Conservation (phyloP, 2,888 invertebrate genomes). For the Salpingus planirostris region DNA sequence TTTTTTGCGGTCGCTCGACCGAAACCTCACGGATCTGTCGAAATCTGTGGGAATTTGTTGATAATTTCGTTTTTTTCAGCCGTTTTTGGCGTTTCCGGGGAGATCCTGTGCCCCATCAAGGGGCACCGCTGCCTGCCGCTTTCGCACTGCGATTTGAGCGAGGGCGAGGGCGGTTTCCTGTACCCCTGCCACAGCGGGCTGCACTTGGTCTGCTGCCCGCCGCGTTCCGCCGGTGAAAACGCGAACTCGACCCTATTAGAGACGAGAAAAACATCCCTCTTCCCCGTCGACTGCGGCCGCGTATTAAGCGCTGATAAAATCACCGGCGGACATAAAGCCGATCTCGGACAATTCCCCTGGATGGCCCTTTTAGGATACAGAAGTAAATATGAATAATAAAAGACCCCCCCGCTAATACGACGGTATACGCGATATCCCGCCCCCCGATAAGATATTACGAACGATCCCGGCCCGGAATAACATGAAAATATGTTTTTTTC, state of each 20-base stretch:
- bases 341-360: constrained; percentile 56
- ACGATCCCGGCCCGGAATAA: no score
- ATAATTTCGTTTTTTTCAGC: no score
- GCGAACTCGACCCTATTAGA: constrained; percentile 3
- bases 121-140: constrained; percentile 6
- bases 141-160: constrained; percentile 2
- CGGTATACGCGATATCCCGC: no score
- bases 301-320: constrained; percentile 49
- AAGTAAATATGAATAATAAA: constrained; percentile 1
- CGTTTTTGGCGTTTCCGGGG: no score
- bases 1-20: no score
- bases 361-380: constrained; percentile 49
- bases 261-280: constrained; percentile 8
- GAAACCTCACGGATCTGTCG: no score
- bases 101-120: no score
- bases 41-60: no score
- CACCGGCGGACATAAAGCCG: constrained; percentile 51
- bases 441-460: no score
- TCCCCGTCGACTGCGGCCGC: constrained; percentile 45
- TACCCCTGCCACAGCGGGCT: constrained; percentile 20
- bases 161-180: constrained; percentile 2
- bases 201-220: constrained; percentile 20
- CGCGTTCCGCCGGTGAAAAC: constrained; percentile 1
- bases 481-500: constrained; percentile 10
- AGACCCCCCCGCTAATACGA: no score